Percentiles rank a stretch among this genome's conserved stretches.
These are phyloP conservation scores for Natator depressus DNA, from an alignment of 2,113 vertebrate species.

Conservation along the genomic window DNA sequence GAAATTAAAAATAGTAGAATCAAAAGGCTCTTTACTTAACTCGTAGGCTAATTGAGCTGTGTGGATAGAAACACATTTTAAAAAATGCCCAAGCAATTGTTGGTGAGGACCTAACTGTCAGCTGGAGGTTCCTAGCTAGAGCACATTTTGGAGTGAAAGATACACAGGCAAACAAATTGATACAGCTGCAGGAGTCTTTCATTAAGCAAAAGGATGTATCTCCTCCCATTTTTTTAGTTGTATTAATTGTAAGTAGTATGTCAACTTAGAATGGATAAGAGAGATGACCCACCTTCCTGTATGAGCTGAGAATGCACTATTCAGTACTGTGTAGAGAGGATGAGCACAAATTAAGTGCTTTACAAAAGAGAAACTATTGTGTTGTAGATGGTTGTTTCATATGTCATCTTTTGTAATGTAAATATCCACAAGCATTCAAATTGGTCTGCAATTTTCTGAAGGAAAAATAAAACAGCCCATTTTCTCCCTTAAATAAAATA, in stretches of 20 bases:
- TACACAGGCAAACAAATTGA: background rate
- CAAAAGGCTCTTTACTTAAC: background rate
- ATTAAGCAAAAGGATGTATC: background rate
- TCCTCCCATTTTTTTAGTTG: background rate
- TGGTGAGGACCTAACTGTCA: background rate
- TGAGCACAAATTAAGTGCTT: background rate
- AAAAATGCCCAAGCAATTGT: background rate
- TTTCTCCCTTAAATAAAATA: background rate
- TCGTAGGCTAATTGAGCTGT: background rate
- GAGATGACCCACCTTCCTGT: background rate
- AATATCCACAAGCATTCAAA: background rate
- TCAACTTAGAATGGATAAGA: background rate
- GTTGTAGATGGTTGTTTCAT: background rate
- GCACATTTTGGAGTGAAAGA: background rate
- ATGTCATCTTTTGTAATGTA: background rate
- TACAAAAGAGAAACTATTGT: background rate
- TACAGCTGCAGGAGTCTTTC: background rate
- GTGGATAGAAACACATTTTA: background rate
- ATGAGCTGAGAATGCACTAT: background rate
- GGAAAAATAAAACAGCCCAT: background rate
- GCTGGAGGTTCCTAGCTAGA: background rate
- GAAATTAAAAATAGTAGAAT: slow-evolving; percentile 12
- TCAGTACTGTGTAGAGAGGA: background rate
- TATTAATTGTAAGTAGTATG: background rate
- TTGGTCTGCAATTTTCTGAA: background rate